Base-by-base conservation (phyloP, 2,888 invertebrate species). In the Dryococelus australis region DNA sequence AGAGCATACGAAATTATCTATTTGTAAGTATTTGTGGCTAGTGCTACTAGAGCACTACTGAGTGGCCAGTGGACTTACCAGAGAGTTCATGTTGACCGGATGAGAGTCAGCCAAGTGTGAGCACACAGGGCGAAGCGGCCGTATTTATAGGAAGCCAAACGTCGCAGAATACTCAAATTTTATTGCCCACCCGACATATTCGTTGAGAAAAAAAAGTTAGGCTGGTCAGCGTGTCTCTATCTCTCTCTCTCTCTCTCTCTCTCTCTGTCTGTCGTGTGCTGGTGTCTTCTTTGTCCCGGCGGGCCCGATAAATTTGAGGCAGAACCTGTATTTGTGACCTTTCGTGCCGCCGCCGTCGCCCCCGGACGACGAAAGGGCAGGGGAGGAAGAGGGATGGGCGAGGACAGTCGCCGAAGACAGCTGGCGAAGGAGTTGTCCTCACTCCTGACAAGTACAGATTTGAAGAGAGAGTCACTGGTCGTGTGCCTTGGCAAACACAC, bases 241-340 rank as follows among this genome's bases (percentile, higher is more conserved):
- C 65, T 65, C n/a, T n/a, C n/a, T n/a, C n/a, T n/a, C n/a, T n/a
- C n/a, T n/a, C n/a, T n/a, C n/a, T n/a, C n/a, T n/a, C 65, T n/a
- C 65, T n/a, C n/a, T n/a, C 65, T n/a, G n/a, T 65, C 65, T 47
- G 65, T n/a, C 20, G 65, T 3, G 13, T n/a, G n/a, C n/a, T n/a
- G n/a, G n/a, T n/a, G n/a, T n/a, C n/a, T n/a, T 65, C 65, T 65
- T 65, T 65, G 65, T 65, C 65, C 13, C 65, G 65, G 10, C 16
- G n/a, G 0, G 65, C 12, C n/a, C 6, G 65, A 65, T 65, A 65
- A 24, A 8, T 65, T n/a, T 65, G n/a, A 65, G 65, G 65, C 65
- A n/a, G 65, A 65, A 65, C 65, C 65, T 65, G 65, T 65, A 65
- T 65, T 65, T 65, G 13, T 65, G 65, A 65, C 65, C 65, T 65